Evolutionary conservation across 2,888 invertebrate species (phyloP).

Genomic region (Drosophila nr. medialis): DNA sequence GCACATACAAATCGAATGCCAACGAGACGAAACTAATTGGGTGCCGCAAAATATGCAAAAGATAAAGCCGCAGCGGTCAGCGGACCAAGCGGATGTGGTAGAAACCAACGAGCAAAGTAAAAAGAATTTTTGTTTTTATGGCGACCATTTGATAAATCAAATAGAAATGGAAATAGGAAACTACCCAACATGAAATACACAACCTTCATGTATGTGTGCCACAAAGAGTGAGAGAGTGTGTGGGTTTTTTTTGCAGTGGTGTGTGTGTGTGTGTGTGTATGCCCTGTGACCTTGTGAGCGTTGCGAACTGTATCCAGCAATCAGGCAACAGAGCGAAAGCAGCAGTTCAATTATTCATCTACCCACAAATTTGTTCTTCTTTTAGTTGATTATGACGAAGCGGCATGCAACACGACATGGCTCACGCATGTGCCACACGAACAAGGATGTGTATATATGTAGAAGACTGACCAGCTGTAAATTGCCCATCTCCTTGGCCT

Average conservation of each 20-base stretch:
- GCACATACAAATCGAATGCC: conserved; percentile 60
- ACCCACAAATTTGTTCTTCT: conserved; percentile 26
- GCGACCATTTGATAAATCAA: conserved; percentile 68
- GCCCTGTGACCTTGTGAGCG: conserved; percentile 46
- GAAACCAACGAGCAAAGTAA: conserved; percentile 5
- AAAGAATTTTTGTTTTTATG: conserved; percentile 49
- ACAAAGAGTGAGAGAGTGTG: background rate
- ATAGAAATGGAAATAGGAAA: conserved; percentile 34
- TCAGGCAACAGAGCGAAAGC: conserved; percentile 72
- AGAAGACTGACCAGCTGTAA: conserved; percentile 32
- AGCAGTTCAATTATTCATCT: conserved; percentile 78
- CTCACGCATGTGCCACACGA: conserved; percentile 25
- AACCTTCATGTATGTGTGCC: background rate
- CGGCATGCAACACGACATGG: conserved; percentile 41
- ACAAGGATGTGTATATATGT: conserved; percentile 19
- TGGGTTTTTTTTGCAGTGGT: background rate
- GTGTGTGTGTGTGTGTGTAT: conserved; percentile 9
- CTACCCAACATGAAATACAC: conserved; percentile 10
- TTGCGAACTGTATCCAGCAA: conserved; percentile 50
- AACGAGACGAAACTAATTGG: conserved; percentile 80
- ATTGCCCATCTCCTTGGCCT: conserved; percentile 68
- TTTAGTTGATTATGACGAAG: conserved; percentile 55
- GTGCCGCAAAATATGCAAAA: conserved; percentile 71
- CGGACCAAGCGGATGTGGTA: conserved; percentile 14
- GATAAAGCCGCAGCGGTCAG: conserved; percentile 70